phyloP scores from a whole-genome alignment of 2,888 invertebrate genomes.

The Metopia argyrocephala region DNA sequence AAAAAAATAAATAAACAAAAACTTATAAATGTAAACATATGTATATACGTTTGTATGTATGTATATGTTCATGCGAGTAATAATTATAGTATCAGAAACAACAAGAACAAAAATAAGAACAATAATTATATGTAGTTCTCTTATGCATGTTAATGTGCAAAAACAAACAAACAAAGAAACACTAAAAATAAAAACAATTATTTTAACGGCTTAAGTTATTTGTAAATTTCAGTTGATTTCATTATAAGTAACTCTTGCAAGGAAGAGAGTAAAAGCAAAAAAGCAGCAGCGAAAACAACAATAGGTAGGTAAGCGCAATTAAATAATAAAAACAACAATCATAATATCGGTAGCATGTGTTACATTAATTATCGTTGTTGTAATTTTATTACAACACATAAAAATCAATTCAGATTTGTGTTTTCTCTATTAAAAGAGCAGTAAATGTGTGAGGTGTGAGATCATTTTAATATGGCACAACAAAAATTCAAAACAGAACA shows the following conservation, averaged over 20 bases:
- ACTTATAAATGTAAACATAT: background rate
- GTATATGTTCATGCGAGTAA: no score
- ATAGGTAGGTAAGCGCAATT: background rate
- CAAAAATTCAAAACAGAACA: background rate
- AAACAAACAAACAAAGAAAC: background rate
- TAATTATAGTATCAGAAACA: no score
- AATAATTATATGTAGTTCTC: background rate
- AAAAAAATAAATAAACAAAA: slow-evolving; percentile 6
- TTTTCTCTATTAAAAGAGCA: background rate
- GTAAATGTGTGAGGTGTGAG: background rate
- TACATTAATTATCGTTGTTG: slow-evolving; percentile 10
- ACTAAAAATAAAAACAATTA: slow-evolving; percentile 5
- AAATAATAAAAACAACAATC: background rate
- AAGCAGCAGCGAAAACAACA: no score
- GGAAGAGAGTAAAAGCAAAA: background rate
- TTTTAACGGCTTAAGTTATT: slow-evolving; percentile 30
- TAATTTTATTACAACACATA: background rate
- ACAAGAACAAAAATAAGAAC: background rate
- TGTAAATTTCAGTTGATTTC: slow-evolving; percentile 27
- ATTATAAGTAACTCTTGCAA: background rate
- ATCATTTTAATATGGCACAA: background rate
- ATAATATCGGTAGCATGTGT: slow-evolving; percentile 26
- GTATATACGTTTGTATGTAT: no score
- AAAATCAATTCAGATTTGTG: background rate
- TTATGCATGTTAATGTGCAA: slow-evolving; percentile 14